Base-by-base conservation (phyloP, 1,140 invertebrate species). In the Drosophila yakuba region DNA sequence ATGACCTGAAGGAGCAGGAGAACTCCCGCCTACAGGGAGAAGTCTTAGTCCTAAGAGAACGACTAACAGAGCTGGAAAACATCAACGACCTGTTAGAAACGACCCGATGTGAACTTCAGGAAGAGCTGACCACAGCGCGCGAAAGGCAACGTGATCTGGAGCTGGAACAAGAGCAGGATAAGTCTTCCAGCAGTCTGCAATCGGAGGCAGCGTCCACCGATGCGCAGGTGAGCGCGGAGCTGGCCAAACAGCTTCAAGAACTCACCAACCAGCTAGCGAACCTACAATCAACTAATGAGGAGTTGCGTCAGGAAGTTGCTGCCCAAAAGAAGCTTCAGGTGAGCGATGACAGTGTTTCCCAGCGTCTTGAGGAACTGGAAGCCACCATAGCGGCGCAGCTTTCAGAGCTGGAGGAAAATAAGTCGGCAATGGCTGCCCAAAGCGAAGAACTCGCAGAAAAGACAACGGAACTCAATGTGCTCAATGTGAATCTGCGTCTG, bases 161-260 rank as follows among this genome's bases (percentile, higher is more conserved):
- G 73, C 95, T 95, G 93, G 97, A 97, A 35, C 56, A 17, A 95
- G 96, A 38, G 95, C 96, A 96, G 11, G 95, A 96, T 91, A 94
- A 50, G 25, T 35, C 95, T 71, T 95, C 97, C 92, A 96, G 97
- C 95, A 66, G 23, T 4, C 47, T 4, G 44, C 50, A 63, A 14
- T n/a, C 44, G 1, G 35, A 14, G 25, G 8, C 57, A 0, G 12
- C 12, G 17, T 17, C 45, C n/a, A 79, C 79, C 1, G 90, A 91
- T 20, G 61, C 55, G 4, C 89, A 91, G 52, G 84, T 92, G 0
- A 86, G 88, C 39, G 50, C 68, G 48, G 91, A 92, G 69, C 64
- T 92, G 71, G 90, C 88, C 45, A 91, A 92, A 52, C 91, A 92
- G 63, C 77, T 92, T 17, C 77, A 91, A 23, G 80, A 92, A 32